Base-by-base conservation (phyloP, 2,113 vertebrate species). In the Rhinoderma darwinii region DNA sequence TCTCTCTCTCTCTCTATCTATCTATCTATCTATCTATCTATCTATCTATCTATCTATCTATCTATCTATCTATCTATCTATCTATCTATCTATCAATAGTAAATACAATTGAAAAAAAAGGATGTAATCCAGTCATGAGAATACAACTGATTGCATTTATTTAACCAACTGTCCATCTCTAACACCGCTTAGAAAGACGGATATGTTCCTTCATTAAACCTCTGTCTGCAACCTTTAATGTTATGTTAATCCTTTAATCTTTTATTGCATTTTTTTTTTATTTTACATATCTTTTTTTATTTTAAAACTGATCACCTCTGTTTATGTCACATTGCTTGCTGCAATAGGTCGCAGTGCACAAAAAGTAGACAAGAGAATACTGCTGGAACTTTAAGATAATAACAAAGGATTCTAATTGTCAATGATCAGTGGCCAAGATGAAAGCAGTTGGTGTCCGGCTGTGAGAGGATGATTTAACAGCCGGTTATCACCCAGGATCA, bases 381-480 rank as follows among this genome's bases (percentile, higher is more conserved):
- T 25, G 50, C 77, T 74, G 85, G 27, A 72, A 73, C 18, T 32
- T 81, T 59, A 86, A 70, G 44, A 81, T 59, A 86, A 43, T 81
- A 72, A 86, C 78, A 81, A 86, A 86, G 44, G 5, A 22, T 82
- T 75, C 15, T 75, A 63, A 87, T 39, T 75, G 37, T 74, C 7
- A 51, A 35, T 74, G 50, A 87, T 75, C 79, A 81, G 39, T 47
- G 30, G 37, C 50, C 68, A 37, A 87, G 66, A 63, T 87, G 70
- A 87, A 82, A 87, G 86, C 51, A 74, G 66, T 66, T n/a, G 54
- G 11, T 75, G 68, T 61, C 86, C 70, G 11, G 68, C 86, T 81
- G 63, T 44, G 68, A 59, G 44, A 30, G 54, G n/a, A 73, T 81
- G 37, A 87, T 82, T 27, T 61, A 61, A 35, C 47, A 74, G 15